A percentile compares a stretch with the other conserved stretches of the same genome.
These are phyloP conservation scores for Herpailurus yagouaroundi DNA, from an alignment of 2,113 vertebrate genomes.

Conservation along the genomic window DNA sequence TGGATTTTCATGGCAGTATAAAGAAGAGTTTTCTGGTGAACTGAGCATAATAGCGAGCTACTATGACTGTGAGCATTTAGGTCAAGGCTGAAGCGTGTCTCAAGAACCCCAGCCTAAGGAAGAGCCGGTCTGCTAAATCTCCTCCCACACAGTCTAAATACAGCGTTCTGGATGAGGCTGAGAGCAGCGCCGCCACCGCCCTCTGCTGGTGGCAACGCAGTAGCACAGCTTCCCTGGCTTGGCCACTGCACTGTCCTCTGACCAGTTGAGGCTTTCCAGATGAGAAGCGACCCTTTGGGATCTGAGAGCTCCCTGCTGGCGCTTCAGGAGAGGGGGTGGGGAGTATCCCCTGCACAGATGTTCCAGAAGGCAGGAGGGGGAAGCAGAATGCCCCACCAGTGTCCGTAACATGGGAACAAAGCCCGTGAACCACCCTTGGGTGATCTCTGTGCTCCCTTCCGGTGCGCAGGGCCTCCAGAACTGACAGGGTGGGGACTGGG, in stretches of 20 bases:
- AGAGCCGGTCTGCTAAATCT: neutral
- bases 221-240: neutral
- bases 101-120: too few species aligned
- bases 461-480: neutral
- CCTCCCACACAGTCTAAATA: fast-evolving
- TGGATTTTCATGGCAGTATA: neutral
- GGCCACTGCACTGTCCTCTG: fast-evolving
- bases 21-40: neutral
- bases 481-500: neutral
- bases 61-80: neutral
- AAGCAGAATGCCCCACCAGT: neutral
- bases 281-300: neutral
- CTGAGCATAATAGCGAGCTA: neutral
- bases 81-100: neutral
- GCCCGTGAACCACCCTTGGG: neutral
- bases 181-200: constrained; percentile 32
- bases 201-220: constrained; percentile 58
- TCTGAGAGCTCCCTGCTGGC: neutral
- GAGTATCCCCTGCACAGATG: neutral
- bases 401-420: neutral
- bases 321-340: fast-evolving
- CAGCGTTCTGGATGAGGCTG: neutral
- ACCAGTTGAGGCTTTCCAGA: neutral
- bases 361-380: neutral
- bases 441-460: neutral